phyloP scores from a whole-genome alignment of 1,140 invertebrate genomes.

The Bombus huntii region DNA sequence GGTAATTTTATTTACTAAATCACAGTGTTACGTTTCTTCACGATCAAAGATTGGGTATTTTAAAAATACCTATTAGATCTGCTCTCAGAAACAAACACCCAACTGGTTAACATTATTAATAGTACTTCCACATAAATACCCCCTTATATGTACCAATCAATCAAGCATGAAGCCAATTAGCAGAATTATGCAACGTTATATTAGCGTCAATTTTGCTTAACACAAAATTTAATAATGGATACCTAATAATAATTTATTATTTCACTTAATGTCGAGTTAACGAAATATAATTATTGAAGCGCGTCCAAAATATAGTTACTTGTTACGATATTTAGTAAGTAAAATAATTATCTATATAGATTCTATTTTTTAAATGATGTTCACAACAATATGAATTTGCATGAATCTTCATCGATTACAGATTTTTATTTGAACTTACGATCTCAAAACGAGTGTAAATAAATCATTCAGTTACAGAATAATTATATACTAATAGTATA shows the following conservation, averaged over 20 bases:
- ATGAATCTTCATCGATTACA: neutral
- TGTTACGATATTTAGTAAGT: too few relatives aligned
- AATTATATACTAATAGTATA: neutral
- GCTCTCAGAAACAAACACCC: too few relatives aligned
- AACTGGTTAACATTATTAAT: neutral
- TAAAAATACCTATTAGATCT: neutral
- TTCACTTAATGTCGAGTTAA: neutral
- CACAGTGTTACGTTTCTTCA: too few relatives aligned
- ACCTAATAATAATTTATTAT: neutral
- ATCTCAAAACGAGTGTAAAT: neutral
- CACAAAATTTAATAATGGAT: neutral
- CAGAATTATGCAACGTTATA: neutral
- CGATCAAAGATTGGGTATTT: neutral
- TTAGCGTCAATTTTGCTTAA: neutral
- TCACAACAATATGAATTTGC: neutral
- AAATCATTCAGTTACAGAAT: neutral
- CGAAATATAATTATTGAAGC: neutral
- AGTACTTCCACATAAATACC: neutral
- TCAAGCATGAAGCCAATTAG: neutral
- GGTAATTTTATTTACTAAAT: too few relatives aligned
- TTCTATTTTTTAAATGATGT: too few relatives aligned
- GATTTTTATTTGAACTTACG: neutral
- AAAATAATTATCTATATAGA: too few relatives aligned
- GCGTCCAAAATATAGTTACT: neutral
- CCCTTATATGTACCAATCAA: neutral